Evolutionary conservation across 2,113 vertebrate species (phyloP), one percentile per base, ranked within the genome.

Genomic region (Lathamus discolor): DNA sequence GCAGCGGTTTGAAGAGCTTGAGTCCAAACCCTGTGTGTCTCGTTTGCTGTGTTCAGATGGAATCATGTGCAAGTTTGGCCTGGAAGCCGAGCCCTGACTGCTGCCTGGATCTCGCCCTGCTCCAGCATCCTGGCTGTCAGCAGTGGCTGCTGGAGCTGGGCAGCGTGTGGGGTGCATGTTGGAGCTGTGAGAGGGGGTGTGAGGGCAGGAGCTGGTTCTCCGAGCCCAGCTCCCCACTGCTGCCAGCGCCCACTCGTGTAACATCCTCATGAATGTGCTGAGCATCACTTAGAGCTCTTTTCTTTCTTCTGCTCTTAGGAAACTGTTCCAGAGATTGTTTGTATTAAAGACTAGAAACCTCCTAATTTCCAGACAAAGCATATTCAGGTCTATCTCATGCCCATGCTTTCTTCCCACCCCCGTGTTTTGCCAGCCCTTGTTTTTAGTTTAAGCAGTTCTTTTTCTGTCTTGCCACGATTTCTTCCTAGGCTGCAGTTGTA

Each of bases 361-460:
- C 67, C 67, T 74, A 4, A 62, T 88, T 94, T 59, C 72, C 68
- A 90, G 90, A 72, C 90, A 83, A 69, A 93, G 76, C 54, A 25
- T 52, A 37, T 52, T 90, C 85, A 69, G 88, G 83, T 88, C 86
- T 87, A 6, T 90, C 89, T 95, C 54, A 48, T 91, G 43, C 24
- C 67, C 41, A 1, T 62, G 63, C 85, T 70, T 88, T 70, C 76
- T 51, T 94, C 41, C 85, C 63, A 17, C 83, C 54, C 79, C 52
- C 82, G 28, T 2, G 0, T 44, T 87, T 83, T 85, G 44, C 72
- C 72, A 86, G 68, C 63, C 76, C 76, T 78, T 86, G 7, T 37
- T 92, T 97, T 83, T 19, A 67, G 83, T 86, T 92, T 66, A 66
- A 88, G 80, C 92, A 54, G 90, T 59, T 90, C 79, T 95, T 93